Conservation (phyloP, 2,797 vertebrate genomes). For the Pipistrellus pygmaeus region DNA sequence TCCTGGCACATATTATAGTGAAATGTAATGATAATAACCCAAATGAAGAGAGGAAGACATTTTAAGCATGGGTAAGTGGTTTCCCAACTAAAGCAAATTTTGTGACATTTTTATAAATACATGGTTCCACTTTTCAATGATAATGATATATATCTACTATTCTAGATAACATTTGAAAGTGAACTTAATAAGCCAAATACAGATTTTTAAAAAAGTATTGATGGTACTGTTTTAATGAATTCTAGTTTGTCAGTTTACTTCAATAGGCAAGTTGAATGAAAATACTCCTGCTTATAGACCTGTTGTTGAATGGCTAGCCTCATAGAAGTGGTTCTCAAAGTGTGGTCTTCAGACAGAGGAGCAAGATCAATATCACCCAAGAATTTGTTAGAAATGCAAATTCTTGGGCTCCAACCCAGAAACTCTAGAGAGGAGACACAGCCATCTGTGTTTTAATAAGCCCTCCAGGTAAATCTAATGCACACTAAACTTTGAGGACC, state of each 20-base stretch:
- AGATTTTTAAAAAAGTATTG: background rate
- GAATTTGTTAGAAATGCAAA: background rate
- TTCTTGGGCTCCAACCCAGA: rapidly evolving
- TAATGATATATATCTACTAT: background rate
- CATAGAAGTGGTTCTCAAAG: background rate
- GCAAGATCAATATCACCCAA: background rate
- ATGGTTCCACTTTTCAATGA: background rate
- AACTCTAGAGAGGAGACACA: background rate
- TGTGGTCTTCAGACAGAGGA: background rate
- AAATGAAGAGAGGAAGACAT: background rate
- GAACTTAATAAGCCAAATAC: background rate
- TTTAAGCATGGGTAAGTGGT: background rate
- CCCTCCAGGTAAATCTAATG: background rate
- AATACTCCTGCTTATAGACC: background rate
- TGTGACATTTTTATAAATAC: background rate
- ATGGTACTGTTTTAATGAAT: background rate
- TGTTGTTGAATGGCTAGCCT: background rate
- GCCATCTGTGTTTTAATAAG: background rate
- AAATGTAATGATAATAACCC: background rate
- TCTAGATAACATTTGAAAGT: background rate
- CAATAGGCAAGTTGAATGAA: background rate
- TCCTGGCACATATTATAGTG: background rate
- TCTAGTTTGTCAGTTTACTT: background rate
- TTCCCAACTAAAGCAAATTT: background rate
- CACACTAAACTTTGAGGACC: background rate